These are phyloP conservation scores for Eurystomus gularis DNA, from an alignment of 2,113 vertebrate species.

Conservation along the genomic window DNA sequence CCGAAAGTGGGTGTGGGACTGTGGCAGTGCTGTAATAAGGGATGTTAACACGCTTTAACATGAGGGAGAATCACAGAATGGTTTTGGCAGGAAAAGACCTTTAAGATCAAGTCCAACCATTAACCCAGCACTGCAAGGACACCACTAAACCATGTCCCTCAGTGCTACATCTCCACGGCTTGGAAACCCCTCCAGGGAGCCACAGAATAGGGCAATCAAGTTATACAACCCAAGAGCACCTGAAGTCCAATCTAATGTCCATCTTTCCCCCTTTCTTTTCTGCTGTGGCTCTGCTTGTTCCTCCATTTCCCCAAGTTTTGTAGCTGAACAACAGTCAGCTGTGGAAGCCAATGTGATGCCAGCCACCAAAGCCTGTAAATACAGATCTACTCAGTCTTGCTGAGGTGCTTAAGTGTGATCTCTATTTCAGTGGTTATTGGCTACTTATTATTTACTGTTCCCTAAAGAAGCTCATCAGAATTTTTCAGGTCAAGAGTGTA, in stretches of 20 bases:
- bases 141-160: too few species aligned
- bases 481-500: not conserved
- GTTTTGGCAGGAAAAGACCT: too few species aligned
- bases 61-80: too few species aligned
- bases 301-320: not conserved
- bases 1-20: rapidly evolving
- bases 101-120: too few species aligned
- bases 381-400: not conserved
- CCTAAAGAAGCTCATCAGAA: not conserved
- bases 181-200: too few species aligned
- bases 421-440: not conserved
- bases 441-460: not conserved
- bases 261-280: not conserved
- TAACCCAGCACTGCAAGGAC: too few species aligned
- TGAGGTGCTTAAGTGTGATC: not conserved
- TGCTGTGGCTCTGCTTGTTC: not conserved
- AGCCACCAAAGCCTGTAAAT: not conserved
- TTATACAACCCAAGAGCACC: not conserved
- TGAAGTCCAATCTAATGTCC: too few species aligned
- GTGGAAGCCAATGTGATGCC: not conserved
- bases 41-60: too few species aligned
- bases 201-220: not conserved
- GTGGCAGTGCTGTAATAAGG: not conserved
- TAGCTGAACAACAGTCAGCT: not conserved
- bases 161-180: too few species aligned